Conservation (phyloP, 2,888 invertebrate species). For the Epirrhoe alternata region DNA sequence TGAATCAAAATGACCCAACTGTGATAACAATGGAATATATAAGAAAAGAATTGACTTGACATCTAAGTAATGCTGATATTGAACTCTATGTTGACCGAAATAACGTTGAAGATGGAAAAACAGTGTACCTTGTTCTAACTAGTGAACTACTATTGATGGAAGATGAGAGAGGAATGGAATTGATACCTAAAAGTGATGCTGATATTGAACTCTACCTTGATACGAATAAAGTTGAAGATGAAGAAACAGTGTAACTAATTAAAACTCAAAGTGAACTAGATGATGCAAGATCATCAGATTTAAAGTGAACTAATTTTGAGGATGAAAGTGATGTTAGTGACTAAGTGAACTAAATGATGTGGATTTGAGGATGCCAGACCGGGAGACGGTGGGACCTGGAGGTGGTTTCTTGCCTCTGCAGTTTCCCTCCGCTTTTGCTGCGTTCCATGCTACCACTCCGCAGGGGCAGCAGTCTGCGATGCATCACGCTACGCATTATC, state of each 20-base stretch:
- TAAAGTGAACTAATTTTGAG: background rate
- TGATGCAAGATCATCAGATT: background rate
- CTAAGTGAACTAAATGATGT: slow-evolving; percentile 54
- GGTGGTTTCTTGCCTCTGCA: slow-evolving; percentile 85
- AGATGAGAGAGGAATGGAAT: no score
- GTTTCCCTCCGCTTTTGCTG: slow-evolving; percentile 85
- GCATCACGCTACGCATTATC: slow-evolving; percentile 85
- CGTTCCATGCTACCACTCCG: slow-evolving; percentile 86
- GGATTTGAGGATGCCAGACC: slow-evolving; percentile 79
- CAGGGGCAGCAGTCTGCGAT: slow-evolving; percentile 85
- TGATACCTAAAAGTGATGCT: no score
- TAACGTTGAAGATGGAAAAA: no score
- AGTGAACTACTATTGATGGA: no score
- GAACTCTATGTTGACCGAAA: slow-evolving; percentile 29
- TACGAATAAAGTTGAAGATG: no score
- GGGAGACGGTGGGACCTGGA: slow-evolving; percentile 83
- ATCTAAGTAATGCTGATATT: slow-evolving; percentile 43
- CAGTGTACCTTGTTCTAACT: no score
- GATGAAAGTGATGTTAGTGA: slow-evolving; percentile 13
- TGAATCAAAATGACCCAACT: slow-evolving; percentile 52
- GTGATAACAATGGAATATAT: slow-evolving; percentile 62
- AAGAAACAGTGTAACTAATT: no score
- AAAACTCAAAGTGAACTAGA: no score
- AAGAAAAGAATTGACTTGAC: slow-evolving; percentile 77
- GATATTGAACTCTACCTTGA: no score